Percentiles rank a stretch among this genome's conserved stretches.
Conservation (phyloP, 2,797 vertebrate species). For the Hylomyscus alleni region DNA sequence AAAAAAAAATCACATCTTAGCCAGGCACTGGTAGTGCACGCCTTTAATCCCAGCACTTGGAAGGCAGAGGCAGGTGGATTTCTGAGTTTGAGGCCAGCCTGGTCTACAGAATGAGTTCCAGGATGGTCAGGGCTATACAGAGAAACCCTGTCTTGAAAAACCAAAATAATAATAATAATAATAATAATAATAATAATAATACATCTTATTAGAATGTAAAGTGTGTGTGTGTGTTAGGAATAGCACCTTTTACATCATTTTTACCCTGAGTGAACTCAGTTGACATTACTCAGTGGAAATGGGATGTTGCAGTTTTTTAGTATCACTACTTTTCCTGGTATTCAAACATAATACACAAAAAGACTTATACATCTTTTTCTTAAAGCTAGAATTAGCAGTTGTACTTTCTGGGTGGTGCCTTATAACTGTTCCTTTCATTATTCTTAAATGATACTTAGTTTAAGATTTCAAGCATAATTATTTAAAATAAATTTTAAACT, state of each 20-base stretch:
- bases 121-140: too few relatives aligned
- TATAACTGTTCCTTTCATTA: constrained; percentile 30
- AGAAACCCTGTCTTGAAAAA: too few relatives aligned
- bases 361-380: not conserved
- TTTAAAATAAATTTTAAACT: not conserved
- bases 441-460: not conserved
- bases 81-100: too few relatives aligned
- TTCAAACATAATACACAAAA: constrained; percentile 44
- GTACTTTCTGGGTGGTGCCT: not conserved
- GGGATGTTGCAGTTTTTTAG: constrained; percentile 7
- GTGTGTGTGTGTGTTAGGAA: not conserved
- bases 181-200: too few relatives aligned
- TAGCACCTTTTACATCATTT: constrained; percentile 45
- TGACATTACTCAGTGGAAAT: constrained; percentile 18
- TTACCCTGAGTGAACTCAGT: constrained; percentile 1
- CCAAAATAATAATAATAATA: too few relatives aligned
- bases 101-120: too few relatives aligned
- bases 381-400: not conserved
- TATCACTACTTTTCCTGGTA: not conserved
- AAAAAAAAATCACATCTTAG: too few relatives aligned
- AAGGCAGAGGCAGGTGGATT: too few relatives aligned
- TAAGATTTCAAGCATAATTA: constrained; percentile 3
- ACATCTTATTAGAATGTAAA: constrained; percentile 14
- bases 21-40: too few relatives aligned
- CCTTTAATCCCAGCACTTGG: too few relatives aligned